Percentiles rank a stretch among this genome's conserved stretches.
Conservation (phyloP, 2,888 invertebrate genomes). For the Odontomyia ornata region DNA sequence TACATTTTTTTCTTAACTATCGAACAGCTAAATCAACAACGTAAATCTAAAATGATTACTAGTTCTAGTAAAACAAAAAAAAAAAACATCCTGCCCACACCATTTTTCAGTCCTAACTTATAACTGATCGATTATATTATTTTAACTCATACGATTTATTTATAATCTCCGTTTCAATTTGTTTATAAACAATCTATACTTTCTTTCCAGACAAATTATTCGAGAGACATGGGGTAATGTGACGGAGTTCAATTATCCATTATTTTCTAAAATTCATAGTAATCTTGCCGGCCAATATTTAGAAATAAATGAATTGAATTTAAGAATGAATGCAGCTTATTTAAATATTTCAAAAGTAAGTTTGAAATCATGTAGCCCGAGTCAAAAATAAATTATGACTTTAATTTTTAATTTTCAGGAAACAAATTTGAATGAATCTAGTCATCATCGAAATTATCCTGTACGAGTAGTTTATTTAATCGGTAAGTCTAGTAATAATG, state of each 20-base stretch:
- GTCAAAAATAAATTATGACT: not conserved
- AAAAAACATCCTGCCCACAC: no score
- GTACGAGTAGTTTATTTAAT: constrained; percentile 60
- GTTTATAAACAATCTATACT: no score
- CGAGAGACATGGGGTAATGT: constrained; percentile 64
- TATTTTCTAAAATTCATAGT: constrained; percentile 59
- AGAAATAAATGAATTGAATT: constrained; percentile 53
- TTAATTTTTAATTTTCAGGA: constrained; percentile 20
- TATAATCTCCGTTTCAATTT: no score
- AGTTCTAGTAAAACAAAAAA: no score
- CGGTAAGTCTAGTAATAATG: constrained; percentile 54
- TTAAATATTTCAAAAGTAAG: constrained; percentile 52
- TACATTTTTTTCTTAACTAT: no score
- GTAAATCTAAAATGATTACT: no score
- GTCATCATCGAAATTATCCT: constrained; percentile 51
- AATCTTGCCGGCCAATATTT: constrained; percentile 59
- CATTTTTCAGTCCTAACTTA: no score
- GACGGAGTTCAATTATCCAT: constrained; percentile 61
- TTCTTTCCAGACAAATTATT: constrained; percentile 57
- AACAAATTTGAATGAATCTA: constrained; percentile 47
- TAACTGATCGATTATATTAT: no score
- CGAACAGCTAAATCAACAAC: no score
- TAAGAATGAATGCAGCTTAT: constrained; percentile 57
- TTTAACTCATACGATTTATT: no score
- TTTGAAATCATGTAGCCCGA: no score